phyloP scores from a whole-genome alignment of 1,140 invertebrate species.

The Temnothorax curvispinosus region DNA sequence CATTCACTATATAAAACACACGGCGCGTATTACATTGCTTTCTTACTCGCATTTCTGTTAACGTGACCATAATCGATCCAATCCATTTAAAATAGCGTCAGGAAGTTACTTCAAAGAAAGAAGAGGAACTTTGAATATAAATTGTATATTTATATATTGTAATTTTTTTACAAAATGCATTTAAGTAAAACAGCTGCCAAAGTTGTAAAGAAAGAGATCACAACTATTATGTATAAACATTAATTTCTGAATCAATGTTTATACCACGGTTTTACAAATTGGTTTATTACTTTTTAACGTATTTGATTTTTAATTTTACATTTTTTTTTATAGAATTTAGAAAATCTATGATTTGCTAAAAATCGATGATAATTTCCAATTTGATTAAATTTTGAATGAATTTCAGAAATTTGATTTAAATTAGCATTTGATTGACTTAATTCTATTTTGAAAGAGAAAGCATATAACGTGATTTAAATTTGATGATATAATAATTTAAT shows the following conservation, averaged over 20 bases:
- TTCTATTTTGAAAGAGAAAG: neutral
- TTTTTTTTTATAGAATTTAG: neutral
- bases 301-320: neutral
- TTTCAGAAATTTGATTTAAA: neutral
- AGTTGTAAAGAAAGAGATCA: neutral
- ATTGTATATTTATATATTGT: neutral
- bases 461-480: neutral
- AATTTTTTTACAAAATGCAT: neutral
- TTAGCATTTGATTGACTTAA: neutral
- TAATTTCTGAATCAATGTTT: neutral
- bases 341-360: neutral
- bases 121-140: neutral
- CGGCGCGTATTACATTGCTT: neutral
- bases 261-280: neutral
- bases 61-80: neutral
- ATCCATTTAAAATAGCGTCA: neutral
- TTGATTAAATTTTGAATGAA: no score
- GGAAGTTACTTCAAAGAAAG: neutral
- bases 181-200: neutral
- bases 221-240: neutral
- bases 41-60: neutral
- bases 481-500: neutral
- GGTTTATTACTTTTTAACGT: neutral
- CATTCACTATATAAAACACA: slow-evolving; percentile 1
- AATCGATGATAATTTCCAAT: neutral